phyloP scores from a whole-genome alignment of 2,113 vertebrate species.

The Microtus montanus region DNA sequence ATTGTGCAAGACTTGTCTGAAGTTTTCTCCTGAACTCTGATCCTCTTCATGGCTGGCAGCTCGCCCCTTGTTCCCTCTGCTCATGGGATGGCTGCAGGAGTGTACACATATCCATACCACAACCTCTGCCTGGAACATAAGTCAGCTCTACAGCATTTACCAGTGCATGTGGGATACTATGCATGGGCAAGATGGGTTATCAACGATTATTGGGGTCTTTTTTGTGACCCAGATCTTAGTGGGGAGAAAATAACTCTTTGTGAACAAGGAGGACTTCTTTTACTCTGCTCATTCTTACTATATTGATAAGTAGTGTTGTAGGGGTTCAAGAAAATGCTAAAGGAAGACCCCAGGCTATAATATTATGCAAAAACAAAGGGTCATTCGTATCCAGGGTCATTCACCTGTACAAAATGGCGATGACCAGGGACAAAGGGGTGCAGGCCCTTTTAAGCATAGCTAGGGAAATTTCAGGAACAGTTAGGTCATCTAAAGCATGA shows the following conservation, averaged over 20 bases:
- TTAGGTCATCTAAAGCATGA: too few species aligned
- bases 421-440: too few species aligned
- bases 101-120: fast-evolving
- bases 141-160: background rate
- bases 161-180: background rate
- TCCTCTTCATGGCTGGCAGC: background rate
- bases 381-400: too few species aligned
- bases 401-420: too few species aligned
- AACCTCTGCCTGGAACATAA: background rate
- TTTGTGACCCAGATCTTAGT: background rate
- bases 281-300: background rate
- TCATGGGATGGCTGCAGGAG: background rate
- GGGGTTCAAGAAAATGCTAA: too few species aligned
- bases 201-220: background rate
- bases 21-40: background rate
- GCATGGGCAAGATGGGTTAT: background rate
- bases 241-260: background rate
- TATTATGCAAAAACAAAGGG: too few species aligned
- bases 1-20: background rate
- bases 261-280: background rate
- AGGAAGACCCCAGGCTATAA: too few species aligned
- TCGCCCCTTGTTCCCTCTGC: background rate
- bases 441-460: too few species aligned
- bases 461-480: too few species aligned
- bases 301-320: background rate